Evolutionary conservation across 2,888 invertebrate genomes (phyloP).

Genomic region (Mechanitis messenoides): DNA sequence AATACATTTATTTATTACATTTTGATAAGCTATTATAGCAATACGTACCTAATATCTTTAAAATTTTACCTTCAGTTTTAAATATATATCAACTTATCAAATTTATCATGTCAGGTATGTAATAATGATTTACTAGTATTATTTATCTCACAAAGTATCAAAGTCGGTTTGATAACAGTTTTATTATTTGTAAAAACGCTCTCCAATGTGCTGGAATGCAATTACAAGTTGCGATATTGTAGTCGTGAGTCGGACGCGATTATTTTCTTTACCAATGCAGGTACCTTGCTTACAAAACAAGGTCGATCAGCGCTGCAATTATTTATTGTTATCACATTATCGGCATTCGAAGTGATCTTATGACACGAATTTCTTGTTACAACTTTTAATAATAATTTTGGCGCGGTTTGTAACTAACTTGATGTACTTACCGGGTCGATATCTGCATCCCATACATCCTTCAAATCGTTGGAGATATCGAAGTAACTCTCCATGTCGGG

Average conservation of each 20-base stretch:
- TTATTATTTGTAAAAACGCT: constrained; percentile 14
- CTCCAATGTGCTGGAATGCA: constrained; percentile 23
- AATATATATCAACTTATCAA: not conserved
- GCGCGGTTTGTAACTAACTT: constrained; percentile 30
- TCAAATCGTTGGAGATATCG: constrained; percentile 84
- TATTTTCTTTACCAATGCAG: constrained; percentile 43
- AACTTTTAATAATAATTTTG: constrained; percentile 14
- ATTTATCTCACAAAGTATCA: constrained; percentile 14
- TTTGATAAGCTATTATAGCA: not conserved
- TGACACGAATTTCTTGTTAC: constrained; percentile 12
- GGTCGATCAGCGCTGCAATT: constrained; percentile 32
- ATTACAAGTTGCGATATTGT: constrained; percentile 24
- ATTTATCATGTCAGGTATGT: not conserved
- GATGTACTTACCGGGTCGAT: constrained; percentile 86
- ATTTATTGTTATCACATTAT: constrained; percentile 36
- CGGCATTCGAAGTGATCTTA: constrained; percentile 28
- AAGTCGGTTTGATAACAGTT: constrained; percentile 23
- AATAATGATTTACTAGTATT: constrained; percentile 18
- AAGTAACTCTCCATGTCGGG: constrained; percentile 84
- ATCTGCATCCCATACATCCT: constrained; percentile 89
- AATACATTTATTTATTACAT: not conserved
- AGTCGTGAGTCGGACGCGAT: constrained; percentile 37
- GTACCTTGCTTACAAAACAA: constrained; percentile 49
- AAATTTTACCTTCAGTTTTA: not conserved
- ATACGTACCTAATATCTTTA: not conserved